phyloP scores from a whole-genome alignment of 2,797 vertebrate genomes.

The Pseudochirops corinnae region DNA sequence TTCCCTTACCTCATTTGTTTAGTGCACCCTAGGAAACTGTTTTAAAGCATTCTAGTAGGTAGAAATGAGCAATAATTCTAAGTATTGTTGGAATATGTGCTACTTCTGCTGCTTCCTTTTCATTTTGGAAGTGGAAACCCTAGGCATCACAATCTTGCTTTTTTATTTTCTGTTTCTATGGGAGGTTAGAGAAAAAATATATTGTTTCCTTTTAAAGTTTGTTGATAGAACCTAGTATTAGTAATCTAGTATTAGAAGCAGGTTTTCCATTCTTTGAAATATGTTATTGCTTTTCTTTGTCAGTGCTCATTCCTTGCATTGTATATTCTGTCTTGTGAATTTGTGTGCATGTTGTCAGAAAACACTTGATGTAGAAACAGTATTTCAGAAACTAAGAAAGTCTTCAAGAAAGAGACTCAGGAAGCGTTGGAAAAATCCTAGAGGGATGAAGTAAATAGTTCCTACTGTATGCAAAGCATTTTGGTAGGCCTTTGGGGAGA shows the following conservation, averaged over 20 bases:
- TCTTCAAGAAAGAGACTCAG: neutral
- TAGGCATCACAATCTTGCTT: slow-evolving; percentile 57
- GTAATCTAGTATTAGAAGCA: slow-evolving; percentile 52
- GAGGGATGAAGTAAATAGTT: neutral
- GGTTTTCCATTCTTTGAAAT: slow-evolving; percentile 33
- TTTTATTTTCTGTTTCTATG: slow-evolving; percentile 41
- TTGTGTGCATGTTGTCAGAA: neutral
- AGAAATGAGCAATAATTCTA: neutral
- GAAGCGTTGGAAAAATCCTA: neutral
- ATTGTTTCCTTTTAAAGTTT: slow-evolving; percentile 54
- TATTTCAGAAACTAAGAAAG: slow-evolving; percentile 1
- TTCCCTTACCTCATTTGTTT: slow-evolving; percentile 24
- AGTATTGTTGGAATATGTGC: neutral
- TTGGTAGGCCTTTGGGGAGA: neutral
- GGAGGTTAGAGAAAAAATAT: neutral
- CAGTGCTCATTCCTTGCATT: slow-evolving; percentile 23
- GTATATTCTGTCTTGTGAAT: slow-evolving; percentile 9
- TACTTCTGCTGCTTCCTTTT: slow-evolving; percentile 13
- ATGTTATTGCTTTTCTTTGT: neutral
- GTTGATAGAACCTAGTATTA: slow-evolving; percentile 19
- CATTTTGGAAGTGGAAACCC: slow-evolving; percentile 33
- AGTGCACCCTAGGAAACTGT: slow-evolving; percentile 28
- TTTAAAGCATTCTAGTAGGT: slow-evolving; percentile 57
- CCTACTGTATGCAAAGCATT: neutral
- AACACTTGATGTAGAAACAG: neutral